Base-by-base conservation (phyloP, 2,797 vertebrate genomes). In the Peromyscus attwateri region DNA sequence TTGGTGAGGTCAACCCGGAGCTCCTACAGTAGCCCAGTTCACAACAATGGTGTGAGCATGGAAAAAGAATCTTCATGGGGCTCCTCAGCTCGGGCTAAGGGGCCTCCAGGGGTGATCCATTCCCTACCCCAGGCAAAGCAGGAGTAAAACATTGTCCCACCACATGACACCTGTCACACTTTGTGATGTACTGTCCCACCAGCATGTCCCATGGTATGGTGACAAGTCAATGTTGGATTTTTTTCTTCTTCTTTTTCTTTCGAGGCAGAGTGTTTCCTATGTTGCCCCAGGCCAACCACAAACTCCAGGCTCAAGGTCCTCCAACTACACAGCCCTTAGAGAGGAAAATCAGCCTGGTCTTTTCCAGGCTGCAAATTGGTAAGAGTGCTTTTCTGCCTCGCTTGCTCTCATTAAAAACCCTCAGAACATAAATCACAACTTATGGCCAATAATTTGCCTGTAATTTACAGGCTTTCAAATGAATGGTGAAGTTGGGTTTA, bases 381-480 rank as follows among this genome's bases (percentile, higher is more conserved):
- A 40, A 19, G 23, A 40, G 57, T 55, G 23, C 43, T 23, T 95
- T 88, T 77, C 96, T 81, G 55, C 87, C 83, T 97, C 76, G n/a
- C 27, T 75, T 80, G 71, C 55, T 55, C 71, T 97, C 83, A 81
- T 94, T 92, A 94, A 88, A 97, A 95, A 79, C 77, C 27, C 75
- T 79, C 60, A 84, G 80, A 95, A 85, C 75, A 84, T 92, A 97
- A 95, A 97, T 92, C 94, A 66, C 94, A 82, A 55, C 55, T 96
- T 96, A 88, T 4, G 62, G 57, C 81, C 68, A 83, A 89, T 87
- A 85, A 97, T 95, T 95, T 89, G 70, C 37, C 83, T 90, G 73
- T 46, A 93, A 92, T 91, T 93, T 95, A 81, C 60, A 97, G 80
- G 43, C 75, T 89, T 96, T 94, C 89, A 55, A 96, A 91, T 95